Evolutionary conservation across 1,140 invertebrate species (phyloP).

Genomic region (Heliothis virescens): DNA sequence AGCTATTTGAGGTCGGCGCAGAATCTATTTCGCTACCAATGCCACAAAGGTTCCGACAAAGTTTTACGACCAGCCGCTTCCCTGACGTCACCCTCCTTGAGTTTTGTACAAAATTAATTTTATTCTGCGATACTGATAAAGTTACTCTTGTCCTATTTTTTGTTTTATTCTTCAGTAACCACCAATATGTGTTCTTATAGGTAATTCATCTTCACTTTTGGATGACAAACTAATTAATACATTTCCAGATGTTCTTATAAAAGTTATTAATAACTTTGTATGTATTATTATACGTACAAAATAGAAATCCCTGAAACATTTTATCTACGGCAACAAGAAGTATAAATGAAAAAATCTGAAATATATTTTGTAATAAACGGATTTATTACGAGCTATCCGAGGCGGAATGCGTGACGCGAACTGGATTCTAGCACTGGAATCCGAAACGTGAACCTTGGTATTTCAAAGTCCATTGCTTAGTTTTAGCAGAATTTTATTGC

Average conservation of each 20-base stretch:
- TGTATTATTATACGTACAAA: neutral
- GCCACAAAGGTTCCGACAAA: no score
- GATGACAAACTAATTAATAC: conserved; percentile 2
- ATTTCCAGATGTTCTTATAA: neutral
- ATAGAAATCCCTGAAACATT: conserved; percentile 13
- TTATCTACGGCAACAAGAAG: conserved; percentile 8
- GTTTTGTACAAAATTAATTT: no score
- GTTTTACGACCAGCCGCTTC: no score
- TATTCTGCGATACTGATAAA: no score
- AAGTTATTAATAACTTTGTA: conserved; percentile 26
- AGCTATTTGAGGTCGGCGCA: no score
- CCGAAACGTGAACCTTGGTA: conserved; percentile 27
- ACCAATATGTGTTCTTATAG: neutral
- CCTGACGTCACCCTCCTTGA: no score
- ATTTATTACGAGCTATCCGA: conserved; percentile 31
- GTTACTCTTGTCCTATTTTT: neutral
- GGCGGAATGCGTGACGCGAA: conserved; percentile 27
- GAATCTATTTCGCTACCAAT: no score
- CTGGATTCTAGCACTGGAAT: conserved; percentile 34
- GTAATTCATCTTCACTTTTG: neutral
- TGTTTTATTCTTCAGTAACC: neutral
- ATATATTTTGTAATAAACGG: conserved; percentile 29
- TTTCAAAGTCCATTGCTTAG: conserved; percentile 29
- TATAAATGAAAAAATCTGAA: conserved; percentile 27
- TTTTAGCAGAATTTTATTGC: neutral